A percentile compares a stretch with the other conserved stretches of the same genome.
Evolutionary conservation across 2,888 invertebrate genomes (phyloP).

Genomic region (Acleris emargana): DNA sequence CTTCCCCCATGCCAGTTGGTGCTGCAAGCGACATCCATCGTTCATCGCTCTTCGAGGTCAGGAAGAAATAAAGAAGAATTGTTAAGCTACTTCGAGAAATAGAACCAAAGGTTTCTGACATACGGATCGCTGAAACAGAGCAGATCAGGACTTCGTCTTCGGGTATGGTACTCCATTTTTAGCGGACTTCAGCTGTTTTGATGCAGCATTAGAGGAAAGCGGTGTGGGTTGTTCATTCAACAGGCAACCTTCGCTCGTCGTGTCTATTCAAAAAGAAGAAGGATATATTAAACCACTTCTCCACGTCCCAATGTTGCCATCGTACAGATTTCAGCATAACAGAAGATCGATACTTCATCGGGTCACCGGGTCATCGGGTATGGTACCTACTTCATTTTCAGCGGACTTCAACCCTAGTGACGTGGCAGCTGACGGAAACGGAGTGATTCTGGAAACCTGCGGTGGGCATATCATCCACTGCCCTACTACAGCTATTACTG

Average conservation of each 20-base stretch:
- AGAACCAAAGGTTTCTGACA: no score
- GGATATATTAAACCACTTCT: background rate
- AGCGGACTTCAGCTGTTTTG: conserved; percentile 5
- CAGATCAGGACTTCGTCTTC: background rate
- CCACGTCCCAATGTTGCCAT: background rate
- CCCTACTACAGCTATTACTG: conserved; percentile 7
- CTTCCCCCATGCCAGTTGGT: background rate
- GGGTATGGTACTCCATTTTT: conserved; percentile 22
- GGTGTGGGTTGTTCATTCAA: no score
- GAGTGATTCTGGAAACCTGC: background rate
- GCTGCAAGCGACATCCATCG: background rate
- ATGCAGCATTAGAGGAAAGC: conserved; percentile 1
- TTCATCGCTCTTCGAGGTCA: background rate
- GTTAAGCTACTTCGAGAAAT: no score
- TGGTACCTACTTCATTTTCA: conserved; percentile 11
- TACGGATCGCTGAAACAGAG: no score
- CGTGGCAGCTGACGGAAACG: conserved; percentile 3
- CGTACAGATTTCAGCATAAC: background rate
- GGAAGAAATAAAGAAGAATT: background rate
- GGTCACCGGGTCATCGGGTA: conserved; percentile 6
- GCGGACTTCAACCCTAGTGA: background rate
- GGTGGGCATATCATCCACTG: background rate
- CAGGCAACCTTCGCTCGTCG: no score
- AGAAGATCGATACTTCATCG: background rate
- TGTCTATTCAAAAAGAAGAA: no score